phyloP scores from a whole-genome alignment of 2,113 vertebrate genomes.

The Caranx ignobilis region DNA sequence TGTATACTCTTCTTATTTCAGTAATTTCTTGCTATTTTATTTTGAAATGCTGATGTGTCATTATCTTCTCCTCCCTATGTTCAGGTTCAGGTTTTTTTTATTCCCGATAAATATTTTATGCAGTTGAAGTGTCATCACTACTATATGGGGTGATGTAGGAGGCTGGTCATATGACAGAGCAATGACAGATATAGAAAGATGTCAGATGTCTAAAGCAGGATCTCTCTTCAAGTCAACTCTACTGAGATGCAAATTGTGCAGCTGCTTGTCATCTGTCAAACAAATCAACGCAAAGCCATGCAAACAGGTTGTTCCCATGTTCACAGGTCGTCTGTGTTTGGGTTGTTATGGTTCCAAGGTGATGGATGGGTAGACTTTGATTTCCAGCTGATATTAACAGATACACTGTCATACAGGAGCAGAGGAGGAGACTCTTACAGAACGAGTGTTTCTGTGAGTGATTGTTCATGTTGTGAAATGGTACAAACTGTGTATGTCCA shows the following conservation, averaged over 20 bases:
- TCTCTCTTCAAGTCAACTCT: slow-evolving; percentile 48
- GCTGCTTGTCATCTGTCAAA: slow-evolving; percentile 69
- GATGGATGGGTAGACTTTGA: not conserved
- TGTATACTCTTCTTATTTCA: no score
- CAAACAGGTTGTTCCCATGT: slow-evolving; percentile 66
- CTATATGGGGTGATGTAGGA: not conserved
- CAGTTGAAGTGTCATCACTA: not conserved
- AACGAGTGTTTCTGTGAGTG: not conserved
- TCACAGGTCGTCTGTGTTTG: slow-evolving; percentile 24
- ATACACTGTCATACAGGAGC: not conserved
- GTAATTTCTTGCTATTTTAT: no score
- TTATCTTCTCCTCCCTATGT: no score
- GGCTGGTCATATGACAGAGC: not conserved
- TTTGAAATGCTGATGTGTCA: no score
- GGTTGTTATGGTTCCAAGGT: not conserved
- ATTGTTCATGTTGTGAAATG: not conserved
- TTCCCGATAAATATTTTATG: no score
- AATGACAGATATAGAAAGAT: slow-evolving; percentile 8
- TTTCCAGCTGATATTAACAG: not conserved
- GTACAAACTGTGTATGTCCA: not conserved
- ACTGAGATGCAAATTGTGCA: slow-evolving; percentile 77
- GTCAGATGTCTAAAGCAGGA: not conserved
- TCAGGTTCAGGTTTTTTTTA: no score
- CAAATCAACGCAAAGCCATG: slow-evolving; percentile 80
- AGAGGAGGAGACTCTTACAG: no score